phyloP scores from a whole-genome alignment of 2,797 vertebrate genomes.

The Silurus aristotelis region DNA sequence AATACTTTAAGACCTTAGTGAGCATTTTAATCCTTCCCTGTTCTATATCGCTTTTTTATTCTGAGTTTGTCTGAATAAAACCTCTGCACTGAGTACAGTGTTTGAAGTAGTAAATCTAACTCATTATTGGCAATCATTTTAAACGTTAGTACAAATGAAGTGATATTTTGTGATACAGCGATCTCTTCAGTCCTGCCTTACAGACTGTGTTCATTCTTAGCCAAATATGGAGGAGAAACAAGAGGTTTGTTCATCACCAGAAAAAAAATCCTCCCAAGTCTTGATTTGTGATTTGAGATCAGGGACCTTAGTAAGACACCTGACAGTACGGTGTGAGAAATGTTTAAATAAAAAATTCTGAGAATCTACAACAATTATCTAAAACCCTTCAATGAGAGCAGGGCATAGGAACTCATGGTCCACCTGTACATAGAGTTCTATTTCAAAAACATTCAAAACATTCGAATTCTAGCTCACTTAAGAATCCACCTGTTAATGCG shows the following conservation, averaged over 20 bases:
- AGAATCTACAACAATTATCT: neutral
- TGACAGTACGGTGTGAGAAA: too few relatives aligned
- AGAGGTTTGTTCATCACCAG: neutral
- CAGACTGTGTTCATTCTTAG: neutral
- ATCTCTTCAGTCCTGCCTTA: too few relatives aligned
- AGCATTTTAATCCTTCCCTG: too few relatives aligned
- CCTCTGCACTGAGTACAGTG: too few relatives aligned
- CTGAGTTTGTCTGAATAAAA: too few relatives aligned
- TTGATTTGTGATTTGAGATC: neutral
- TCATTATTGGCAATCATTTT: too few relatives aligned
- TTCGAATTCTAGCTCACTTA: neutral
- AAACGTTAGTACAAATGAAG: too few relatives aligned
- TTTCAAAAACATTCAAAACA: neutral
- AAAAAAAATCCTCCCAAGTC: neutral
- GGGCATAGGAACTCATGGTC: neutral
- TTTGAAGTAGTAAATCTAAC: too few relatives aligned
- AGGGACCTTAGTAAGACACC: neutral
- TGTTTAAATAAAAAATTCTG: neutral
- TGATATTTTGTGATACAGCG: too few relatives aligned
- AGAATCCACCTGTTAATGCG: too few relatives aligned
- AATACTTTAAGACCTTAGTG: too few relatives aligned
- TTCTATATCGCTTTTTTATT: too few relatives aligned
- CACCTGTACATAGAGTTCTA: neutral
- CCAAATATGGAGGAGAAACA: neutral
- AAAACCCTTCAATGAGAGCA: neutral